Conservation (phyloP, 2,797 vertebrate genomes). For the Synaphobranchus kaupii region DNA sequence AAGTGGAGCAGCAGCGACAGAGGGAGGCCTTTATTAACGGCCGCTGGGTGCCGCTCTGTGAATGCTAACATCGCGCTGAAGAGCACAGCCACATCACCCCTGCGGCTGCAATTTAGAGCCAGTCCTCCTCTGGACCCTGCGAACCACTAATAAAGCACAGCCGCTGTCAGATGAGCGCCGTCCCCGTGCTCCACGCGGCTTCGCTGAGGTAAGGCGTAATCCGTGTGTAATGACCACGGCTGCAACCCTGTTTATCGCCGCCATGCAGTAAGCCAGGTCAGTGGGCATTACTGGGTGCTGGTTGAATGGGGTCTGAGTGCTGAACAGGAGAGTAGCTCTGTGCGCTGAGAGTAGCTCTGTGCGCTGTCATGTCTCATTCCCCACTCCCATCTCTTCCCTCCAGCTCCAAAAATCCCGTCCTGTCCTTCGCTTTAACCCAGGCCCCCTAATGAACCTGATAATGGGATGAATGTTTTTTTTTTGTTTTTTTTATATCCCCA, state of each 20-base stretch:
- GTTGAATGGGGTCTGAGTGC: not conserved
- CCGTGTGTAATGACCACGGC: not conserved
- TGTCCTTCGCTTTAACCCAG: not conserved
- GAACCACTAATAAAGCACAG: not conserved
- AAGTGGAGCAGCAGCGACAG: not conserved
- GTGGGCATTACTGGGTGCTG: not conserved
- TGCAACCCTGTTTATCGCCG: not conserved
- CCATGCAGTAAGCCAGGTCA: not conserved
- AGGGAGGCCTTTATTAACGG: not conserved
- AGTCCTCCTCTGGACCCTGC: not conserved
- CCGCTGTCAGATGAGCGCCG: not conserved
- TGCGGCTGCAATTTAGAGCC: not conserved
- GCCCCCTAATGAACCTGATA: conserved; percentile 9
- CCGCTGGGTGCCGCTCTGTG: not conserved
- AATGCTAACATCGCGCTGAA: not conserved
- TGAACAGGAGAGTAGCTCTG: not conserved
- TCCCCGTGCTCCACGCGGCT: not conserved
- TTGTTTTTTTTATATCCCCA: not conserved
- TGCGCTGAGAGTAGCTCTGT: not conserved
- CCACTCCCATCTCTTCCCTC: not conserved
- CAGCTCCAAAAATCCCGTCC: conserved; percentile 14
- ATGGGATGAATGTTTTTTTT: conserved; percentile 9
- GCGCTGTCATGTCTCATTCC: not conserved
- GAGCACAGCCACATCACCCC: not conserved
- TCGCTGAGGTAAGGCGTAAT: not conserved